Base-by-base conservation (phyloP, 2,113 vertebrate genomes). In the Myanophis thanlyinensis region DNA sequence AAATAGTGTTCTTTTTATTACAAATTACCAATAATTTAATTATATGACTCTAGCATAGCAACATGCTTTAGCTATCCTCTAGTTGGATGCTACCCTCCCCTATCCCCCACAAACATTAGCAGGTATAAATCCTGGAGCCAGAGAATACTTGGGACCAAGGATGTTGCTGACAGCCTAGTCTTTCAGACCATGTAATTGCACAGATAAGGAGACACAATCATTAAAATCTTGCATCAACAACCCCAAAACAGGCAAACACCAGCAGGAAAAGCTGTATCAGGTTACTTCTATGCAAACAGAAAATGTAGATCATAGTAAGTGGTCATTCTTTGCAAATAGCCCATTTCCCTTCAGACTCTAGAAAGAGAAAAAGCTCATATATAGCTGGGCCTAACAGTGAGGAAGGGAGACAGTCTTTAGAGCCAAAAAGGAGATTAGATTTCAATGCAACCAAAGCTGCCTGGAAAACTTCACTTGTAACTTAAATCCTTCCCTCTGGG, bases 211-310 rank as follows among this genome's bases (percentile, higher is more conserved):
- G 89, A 89, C 95, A 92, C 73, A 91, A 93, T 44, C 85, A 8
- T 88, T 86, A 95, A 89, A 95, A 95, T 94, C 94, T 96, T 95
- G 95, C 48, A 94, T 95, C 95, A 92, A 93, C 95, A 92, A 97
- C 95, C 91, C 94, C 94, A 95, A 96, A 96, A 56, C 94, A 98
- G 97, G 96, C 89, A 93, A 97, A 96, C n/a, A 98, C 96, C 95
- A 91, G 90, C 90, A 95, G 97, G 96, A 97, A 96, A 97, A 97
- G 91, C 93, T 25, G 23, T 95, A 97, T 96, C 95, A 94, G 95
- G 90, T 98, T 97, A 97, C 97, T 94, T 96, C 94, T 96, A 87
- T 97, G 96, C 94, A 96, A 98, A 97, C 96, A 98, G 96, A 97
- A 97, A 94, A 95, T 96, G 97, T 96, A 49, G 53, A 89, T 85